Conservation (phyloP, 1,140 invertebrate genomes). For the Temnothorax longispinosus region DNA sequence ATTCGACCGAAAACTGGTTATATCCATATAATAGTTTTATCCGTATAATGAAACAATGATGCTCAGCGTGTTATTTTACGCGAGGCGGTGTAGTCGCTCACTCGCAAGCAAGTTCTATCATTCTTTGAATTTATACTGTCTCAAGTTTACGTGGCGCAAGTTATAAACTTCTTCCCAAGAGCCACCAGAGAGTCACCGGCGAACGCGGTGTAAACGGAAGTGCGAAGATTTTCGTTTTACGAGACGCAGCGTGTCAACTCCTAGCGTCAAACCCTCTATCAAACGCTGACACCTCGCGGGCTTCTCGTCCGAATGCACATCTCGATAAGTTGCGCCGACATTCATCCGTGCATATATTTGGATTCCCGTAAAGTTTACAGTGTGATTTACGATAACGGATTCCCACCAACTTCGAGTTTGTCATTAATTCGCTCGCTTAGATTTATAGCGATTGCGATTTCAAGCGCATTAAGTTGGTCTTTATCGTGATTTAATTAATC, state of each 20-base stretch:
- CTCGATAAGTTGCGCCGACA: slow-evolving; percentile 41
- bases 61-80: not conserved
- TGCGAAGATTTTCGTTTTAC: slow-evolving; percentile 74
- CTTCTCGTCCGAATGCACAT: slow-evolving; percentile 47
- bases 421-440: slow-evolving; percentile 33
- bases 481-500: slow-evolving; percentile 55
- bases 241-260: slow-evolving; percentile 53
- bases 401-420: slow-evolving; percentile 34
- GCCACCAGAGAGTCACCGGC: not conserved
- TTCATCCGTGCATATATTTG: slow-evolving; percentile 44
- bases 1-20: not conserved
- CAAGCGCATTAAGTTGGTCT: slow-evolving; percentile 10
- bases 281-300: slow-evolving; percentile 60
- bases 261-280: slow-evolving; percentile 63
- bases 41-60: not conserved
- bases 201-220: slow-evolving; percentile 64
- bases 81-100: not conserved
- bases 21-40: not conserved
- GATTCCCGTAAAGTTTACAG: slow-evolving; percentile 46
- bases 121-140: slow-evolving; percentile 54
- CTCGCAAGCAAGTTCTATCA: slow-evolving; percentile 37
- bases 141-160: slow-evolving; percentile 5
- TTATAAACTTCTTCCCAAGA: slow-evolving; percentile 44
- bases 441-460: slow-evolving; percentile 51
- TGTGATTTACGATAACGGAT: slow-evolving; percentile 46